phyloP scores from a whole-genome alignment of 2,113 vertebrate genomes.

The Recurvirostra avosetta region DNA sequence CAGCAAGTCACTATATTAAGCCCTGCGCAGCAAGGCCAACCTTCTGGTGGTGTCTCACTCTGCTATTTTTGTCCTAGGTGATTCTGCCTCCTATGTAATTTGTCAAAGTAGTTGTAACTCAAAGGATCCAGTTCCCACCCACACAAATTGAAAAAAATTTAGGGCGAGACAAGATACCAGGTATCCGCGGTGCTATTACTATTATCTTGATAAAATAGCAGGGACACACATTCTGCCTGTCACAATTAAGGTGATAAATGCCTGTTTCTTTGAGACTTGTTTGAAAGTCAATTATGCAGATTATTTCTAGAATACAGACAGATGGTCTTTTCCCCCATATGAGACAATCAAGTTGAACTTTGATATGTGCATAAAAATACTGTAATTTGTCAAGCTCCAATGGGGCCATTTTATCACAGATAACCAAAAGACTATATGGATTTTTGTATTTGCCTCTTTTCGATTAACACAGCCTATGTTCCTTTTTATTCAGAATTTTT shows the following conservation, averaged over 20 bases:
- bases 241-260: constrained; percentile 82
- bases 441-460: constrained; percentile 71
- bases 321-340: constrained; percentile 75
- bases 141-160: constrained; percentile 30
- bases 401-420: constrained; percentile 62
- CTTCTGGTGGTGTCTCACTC: neutral
- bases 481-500: constrained; percentile 10
- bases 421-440: constrained; percentile 62
- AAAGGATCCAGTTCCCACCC: neutral
- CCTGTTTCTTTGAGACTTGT: constrained; percentile 73
- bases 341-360: constrained; percentile 79
- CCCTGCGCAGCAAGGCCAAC: neutral
- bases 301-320: constrained; percentile 81
- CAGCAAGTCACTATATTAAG: neutral
- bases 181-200: constrained; percentile 47
- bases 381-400: constrained; percentile 73
- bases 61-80: neutral
- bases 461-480: constrained; percentile 56
- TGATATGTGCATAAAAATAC: constrained; percentile 72
- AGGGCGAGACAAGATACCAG: constrained; percentile 46
- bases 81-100: neutral
- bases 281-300: constrained; percentile 84
- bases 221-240: constrained; percentile 67
- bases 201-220: constrained; percentile 74
- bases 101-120: neutral